A percentile compares a stretch with the other conserved stretches of the same genome.
These are phyloP conservation scores for Hoplias malabaricus DNA, from an alignment of 2,113 vertebrate species.

Conservation along the genomic window DNA sequence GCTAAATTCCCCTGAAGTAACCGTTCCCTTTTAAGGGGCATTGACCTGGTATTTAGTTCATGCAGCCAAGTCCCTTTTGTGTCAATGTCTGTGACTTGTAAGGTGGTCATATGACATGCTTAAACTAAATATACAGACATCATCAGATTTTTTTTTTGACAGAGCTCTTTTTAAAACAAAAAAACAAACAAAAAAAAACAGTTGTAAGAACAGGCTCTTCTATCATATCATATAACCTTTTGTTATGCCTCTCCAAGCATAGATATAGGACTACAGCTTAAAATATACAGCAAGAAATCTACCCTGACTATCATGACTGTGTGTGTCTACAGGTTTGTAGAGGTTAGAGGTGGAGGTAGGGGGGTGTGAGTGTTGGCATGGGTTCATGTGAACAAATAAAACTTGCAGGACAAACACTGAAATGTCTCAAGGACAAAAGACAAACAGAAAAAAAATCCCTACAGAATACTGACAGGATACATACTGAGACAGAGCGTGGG, in stretches of 20 bases:
- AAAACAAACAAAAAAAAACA: not conserved
- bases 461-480: slow-evolving; percentile 20
- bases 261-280: not conserved
- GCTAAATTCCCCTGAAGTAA: slow-evolving; percentile 1
- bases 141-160: slow-evolving; percentile 6
- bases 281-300: slow-evolving; percentile 47
- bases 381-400: not conserved
- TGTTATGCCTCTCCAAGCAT: not conserved
- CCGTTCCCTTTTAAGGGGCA: slow-evolving; percentile 3
- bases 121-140: slow-evolving; percentile 23
- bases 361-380: not conserved
- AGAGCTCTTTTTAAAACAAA: not conserved
- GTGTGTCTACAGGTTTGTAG: slow-evolving; percentile 29
- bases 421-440: slow-evolving; percentile 22
- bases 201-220: not conserved
- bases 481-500: not conserved
- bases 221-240: not conserved
- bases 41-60: not conserved
- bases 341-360: not conserved
- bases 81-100: slow-evolving; percentile 1
- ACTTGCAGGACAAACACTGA: slow-evolving; percentile 18
- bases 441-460: slow-evolving; percentile 15
- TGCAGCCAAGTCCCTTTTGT: not conserved
- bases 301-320: slow-evolving; percentile 49
- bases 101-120: slow-evolving; percentile 21